Evolutionary conservation across 2,797 vertebrate species (phyloP).

Genomic region (Melanogrammus aeglefinus): DNA sequence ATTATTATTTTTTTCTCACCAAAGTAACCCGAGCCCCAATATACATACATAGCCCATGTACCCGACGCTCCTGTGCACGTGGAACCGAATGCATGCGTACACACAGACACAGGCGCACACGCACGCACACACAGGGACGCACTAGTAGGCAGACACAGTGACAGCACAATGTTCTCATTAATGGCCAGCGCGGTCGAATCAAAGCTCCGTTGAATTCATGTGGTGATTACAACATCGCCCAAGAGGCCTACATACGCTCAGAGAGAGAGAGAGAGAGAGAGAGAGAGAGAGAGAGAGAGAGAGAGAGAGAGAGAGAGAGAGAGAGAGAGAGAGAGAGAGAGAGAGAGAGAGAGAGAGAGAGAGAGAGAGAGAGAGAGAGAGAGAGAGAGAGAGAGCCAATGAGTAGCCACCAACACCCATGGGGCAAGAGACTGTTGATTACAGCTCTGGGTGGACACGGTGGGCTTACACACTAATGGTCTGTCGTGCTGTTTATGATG

Average conservation of each 20-base stretch:
- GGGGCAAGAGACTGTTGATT: conserved; percentile 54
- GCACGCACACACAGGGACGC: conserved; percentile 7
- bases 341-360: too few relatives aligned
- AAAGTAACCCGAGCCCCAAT: conserved; percentile 36
- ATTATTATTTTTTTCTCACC: conserved; percentile 40
- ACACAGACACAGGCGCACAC: not conserved
- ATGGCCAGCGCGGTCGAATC: conserved; percentile 53
- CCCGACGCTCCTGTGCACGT: not conserved
- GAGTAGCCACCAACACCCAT: conserved; percentile 9
- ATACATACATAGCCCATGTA: conserved; percentile 22
- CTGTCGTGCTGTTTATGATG: conserved; percentile 53
- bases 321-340: too few relatives aligned
- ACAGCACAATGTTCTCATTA: conserved; percentile 54
- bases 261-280: conserved; percentile 45
- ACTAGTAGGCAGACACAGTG: conserved; percentile 20
- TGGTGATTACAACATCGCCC: conserved; percentile 62
- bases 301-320: too few relatives aligned
- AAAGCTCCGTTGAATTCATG: conserved; percentile 58
- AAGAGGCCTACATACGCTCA: conserved; percentile 52
- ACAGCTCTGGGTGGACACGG: conserved; percentile 54
- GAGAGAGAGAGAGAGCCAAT: too few relatives aligned
- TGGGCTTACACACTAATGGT: conserved; percentile 45
- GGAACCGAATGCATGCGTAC: conserved; percentile 7
- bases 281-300: too few relatives aligned
- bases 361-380: too few relatives aligned